Conservation (phyloP, 2,113 vertebrate genomes). For the Hystrix cristata region DNA sequence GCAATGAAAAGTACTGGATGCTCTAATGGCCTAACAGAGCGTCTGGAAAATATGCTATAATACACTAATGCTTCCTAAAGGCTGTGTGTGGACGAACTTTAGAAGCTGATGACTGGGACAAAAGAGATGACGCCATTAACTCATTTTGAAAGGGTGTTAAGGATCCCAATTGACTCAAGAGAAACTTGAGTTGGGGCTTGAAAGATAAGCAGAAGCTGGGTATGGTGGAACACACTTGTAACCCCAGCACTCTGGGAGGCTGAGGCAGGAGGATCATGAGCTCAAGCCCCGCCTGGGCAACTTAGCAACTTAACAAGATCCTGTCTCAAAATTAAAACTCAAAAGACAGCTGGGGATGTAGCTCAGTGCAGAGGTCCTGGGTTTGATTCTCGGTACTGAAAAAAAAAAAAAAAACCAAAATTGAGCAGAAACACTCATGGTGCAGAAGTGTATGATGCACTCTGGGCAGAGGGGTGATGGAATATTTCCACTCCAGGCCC, state of each 20-base stretch:
- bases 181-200: neutral
- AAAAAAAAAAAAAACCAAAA: neutral
- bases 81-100: neutral
- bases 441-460: neutral
- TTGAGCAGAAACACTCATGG: neutral
- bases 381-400: neutral
- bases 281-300: neutral
- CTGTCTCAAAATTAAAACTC: neutral
- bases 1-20: neutral
- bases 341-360: neutral
- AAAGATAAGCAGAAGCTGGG: neutral
- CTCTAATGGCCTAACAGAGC: neutral
- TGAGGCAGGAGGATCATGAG: neutral
- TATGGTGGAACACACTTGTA: neutral
- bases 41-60: neutral
- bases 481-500: fast-evolving
- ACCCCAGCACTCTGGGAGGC: neutral
- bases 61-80: neutral
- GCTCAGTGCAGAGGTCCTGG: neutral
- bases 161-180: neutral
- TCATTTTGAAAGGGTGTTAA: neutral
- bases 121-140: neutral
- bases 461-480: too few species aligned
- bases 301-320: neutral
- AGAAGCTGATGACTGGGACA: neutral